Evolutionary conservation across 2,113 vertebrate genomes (phyloP), one percentile per base, ranked within the genome.

Genomic region (Nannobrachium achirus): DNA sequence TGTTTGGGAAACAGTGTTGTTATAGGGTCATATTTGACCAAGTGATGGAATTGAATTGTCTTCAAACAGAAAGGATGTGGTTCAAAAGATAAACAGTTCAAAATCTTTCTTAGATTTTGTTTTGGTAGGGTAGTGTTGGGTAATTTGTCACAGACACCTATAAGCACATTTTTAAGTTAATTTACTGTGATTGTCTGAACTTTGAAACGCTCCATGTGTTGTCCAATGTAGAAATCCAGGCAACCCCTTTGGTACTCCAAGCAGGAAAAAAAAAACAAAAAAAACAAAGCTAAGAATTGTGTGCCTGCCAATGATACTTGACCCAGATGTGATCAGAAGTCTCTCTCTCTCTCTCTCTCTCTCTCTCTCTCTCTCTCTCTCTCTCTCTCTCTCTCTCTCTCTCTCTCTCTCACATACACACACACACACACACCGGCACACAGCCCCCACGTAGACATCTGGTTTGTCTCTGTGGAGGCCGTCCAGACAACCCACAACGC

Each of bases 401-500:
- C 25, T 33, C 25, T 33, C 25, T 33, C 25, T 4, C 25, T 14
- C 45, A 48, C 45, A 48, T 6, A 44, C 6, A 44, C 45, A 14
- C 13, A n/a, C 45, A 48, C 11, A 14, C 41, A 10, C 16, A 40
- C 48, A 67, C n/a, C 1, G 1, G n/a, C 25, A 4, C 25, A 33
- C 44, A 39, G 10, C 44, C 63, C 60, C 53, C 60, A 60, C 45
- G 11, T 53, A 49, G 8, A 75, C 77, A 78, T 83, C 75, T 71
- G 69, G 18, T 78, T 79, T 51, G 39, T 67, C 50, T 75, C 75
- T 46, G 40, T 41, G 55, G 14, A 67, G 52, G 5, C 6, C 15
- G 68, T 71, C 45, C 56, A 73, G 71, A 50, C 71, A 71, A 40
- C 13, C 59, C 6, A 1, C 70, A 71, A 68, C 61, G 53, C 8